Conservation (phyloP, 1,140 invertebrate genomes). For the Globodera rostochiensis region DNA sequence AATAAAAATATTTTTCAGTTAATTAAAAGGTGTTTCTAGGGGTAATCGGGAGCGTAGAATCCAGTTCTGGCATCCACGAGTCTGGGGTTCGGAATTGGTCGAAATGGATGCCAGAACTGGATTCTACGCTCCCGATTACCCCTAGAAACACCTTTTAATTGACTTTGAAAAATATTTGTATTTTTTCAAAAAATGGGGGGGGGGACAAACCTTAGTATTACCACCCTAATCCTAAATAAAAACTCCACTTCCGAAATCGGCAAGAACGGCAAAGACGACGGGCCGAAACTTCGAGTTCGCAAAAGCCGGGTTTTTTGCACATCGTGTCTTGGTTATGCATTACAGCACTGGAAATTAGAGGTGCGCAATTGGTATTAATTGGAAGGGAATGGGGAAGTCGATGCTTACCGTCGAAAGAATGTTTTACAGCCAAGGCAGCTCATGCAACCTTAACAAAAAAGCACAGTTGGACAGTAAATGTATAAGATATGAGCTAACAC, state of each 20-base stretch:
- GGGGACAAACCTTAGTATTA: no score
- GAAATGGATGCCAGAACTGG: no score
- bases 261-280: conserved; percentile 67
- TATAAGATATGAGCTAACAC: background rate
- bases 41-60: no score
- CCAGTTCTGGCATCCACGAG: no score
- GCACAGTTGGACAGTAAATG: background rate
- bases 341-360: conserved; percentile 65
- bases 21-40: no score
- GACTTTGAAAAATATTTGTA: no score
- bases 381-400: background rate
- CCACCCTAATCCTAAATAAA: background rate
- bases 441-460: conserved; percentile 31
- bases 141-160: no score
- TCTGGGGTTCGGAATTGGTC: no score
- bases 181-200: no score
- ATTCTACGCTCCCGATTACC: no score
- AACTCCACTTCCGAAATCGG: conserved; percentile 13
- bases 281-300: conserved; percentile 88
- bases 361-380: background rate
- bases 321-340: conserved; percentile 53
- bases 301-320: conserved; percentile 72
- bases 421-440: conserved; percentile 82
- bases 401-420: conserved; percentile 49
- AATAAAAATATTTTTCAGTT: no score